Base-by-base conservation (phyloP, 2,888 invertebrate species). In the Rhagophthalmus giganteus region DNA sequence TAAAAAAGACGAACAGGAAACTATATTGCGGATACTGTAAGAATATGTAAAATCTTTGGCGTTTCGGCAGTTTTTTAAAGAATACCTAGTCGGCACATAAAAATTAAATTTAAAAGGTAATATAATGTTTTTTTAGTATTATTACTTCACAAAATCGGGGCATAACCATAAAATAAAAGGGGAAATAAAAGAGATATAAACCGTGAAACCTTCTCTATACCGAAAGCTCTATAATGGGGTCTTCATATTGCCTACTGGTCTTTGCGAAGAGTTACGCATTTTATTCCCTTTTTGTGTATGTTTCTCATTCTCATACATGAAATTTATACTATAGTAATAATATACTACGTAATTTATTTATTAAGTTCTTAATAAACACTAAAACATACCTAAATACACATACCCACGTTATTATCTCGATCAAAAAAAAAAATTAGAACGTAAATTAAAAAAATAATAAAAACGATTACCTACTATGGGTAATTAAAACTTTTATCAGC, bases 171-270 rank as follows among this genome's bases (percentile, higher is more conserved):
- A 69, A 69, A 69, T 68, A 68, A 69, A 68, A 60, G 63, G 60
- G 66, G 64, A 62, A 68, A 69, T 69, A 70, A 69, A 69, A 69
- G 65, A 66, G 67, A 65, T 66, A 69, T 69, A 70, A 69, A 68
- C 62, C 65, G 64, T 60, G 59, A 65, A 70, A 67, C 64, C 66
- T 63, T 63, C 62, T 64, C 62, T 56, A 62, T 62, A 66, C 65
- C 63, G 62, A 65, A 64, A 57, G 62, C 61, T 57, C 58, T 59
- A 62, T 67, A 67, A 69, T 68, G 66, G 65, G 61, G 45, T 55
- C 47, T 55, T 57, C 53, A 57, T 65, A 65, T 64, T 61, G 68
- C 66, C 62, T 66, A 61, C 63, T 58, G 58, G 59, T 59, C 60
- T 60, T 64, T 64, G 59, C 55, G 49, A 60, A 64, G 66, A 66